These are phyloP conservation scores for Palloptera scutellata DNA, from an alignment of 2,888 invertebrate genomes.

Conservation along the genomic window DNA sequence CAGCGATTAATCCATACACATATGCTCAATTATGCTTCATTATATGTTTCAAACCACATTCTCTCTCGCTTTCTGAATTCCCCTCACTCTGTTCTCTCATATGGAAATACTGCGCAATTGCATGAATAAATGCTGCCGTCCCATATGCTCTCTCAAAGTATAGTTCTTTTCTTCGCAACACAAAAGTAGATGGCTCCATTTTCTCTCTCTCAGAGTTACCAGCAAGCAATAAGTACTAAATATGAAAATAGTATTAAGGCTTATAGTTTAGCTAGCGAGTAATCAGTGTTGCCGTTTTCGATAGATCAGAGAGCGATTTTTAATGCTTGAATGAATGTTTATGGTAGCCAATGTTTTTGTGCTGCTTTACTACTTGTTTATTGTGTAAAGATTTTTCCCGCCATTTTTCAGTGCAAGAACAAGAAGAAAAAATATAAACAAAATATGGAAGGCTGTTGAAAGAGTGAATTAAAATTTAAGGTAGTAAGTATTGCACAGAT, in stretches of 20 bases:
- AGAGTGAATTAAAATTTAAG: too few species aligned
- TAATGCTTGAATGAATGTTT: constrained; percentile 19
- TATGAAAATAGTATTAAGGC: too few species aligned
- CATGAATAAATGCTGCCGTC: not conserved
- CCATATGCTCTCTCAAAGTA: not conserved
- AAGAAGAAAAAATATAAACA: not conserved
- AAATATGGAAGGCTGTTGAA: too few species aligned
- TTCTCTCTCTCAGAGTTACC: not conserved
- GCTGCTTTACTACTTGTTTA: not conserved
- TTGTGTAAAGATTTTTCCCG: constrained; percentile 22
- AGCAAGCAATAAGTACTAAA: too few species aligned
- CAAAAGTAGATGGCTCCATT: too few species aligned
- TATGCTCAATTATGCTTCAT: too few species aligned
- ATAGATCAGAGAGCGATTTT: not conserved
- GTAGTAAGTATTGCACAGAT: too few species aligned
- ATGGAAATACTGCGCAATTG: constrained; percentile 29
- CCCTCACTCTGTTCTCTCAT: not conserved
- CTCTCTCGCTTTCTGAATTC: not conserved
- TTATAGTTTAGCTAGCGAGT: too few species aligned
- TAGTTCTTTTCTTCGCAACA: too few species aligned
- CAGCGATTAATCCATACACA: too few species aligned
- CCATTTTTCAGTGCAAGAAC: constrained; percentile 19
- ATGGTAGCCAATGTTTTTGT: constrained; percentile 23
- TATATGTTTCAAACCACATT: too few species aligned
- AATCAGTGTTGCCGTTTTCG: too few species aligned